Evolutionary conservation across 2,888 invertebrate species (phyloP).

Genomic region (Netelia inedita): DNA sequence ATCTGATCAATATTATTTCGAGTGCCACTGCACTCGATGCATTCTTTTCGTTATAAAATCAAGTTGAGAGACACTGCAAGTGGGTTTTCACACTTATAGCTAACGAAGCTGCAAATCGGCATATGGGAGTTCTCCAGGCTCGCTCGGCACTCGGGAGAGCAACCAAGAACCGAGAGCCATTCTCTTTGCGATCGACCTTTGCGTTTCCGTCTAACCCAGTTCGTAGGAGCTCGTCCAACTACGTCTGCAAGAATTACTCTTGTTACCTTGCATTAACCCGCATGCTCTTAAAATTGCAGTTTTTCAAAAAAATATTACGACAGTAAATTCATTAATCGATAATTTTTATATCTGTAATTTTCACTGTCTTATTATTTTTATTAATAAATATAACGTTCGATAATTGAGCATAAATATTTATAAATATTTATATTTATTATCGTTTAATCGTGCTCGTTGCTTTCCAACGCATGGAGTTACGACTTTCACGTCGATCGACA

Average conservation of each 20-base stretch:
- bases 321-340: neutral
- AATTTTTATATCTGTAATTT: too few relatives aligned
- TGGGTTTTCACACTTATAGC: constrained; percentile 65
- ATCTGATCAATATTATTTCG: neutral
- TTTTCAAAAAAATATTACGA: neutral
- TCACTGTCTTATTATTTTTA: too few relatives aligned
- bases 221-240: constrained; percentile 65
- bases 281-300: neutral
- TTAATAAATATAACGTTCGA: too few relatives aligned
- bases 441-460: neutral
- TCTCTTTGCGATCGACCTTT: constrained; percentile 81
- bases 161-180: constrained; percentile 71
- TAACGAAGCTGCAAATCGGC: constrained; percentile 75
- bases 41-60: constrained; percentile 22
- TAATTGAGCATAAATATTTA: neutral
- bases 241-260: constrained; percentile 25
- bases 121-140: constrained; percentile 34
- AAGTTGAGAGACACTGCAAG: constrained; percentile 61
- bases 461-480: neutral
- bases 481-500: constrained; percentile 54
- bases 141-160: constrained; percentile 31
- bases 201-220: constrained; percentile 72
- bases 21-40: neutral
- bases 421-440: neutral
- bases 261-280: neutral